These are phyloP conservation scores for Centropristis striata DNA, from an alignment of 2,113 vertebrate genomes.

Conservation along the genomic window DNA sequence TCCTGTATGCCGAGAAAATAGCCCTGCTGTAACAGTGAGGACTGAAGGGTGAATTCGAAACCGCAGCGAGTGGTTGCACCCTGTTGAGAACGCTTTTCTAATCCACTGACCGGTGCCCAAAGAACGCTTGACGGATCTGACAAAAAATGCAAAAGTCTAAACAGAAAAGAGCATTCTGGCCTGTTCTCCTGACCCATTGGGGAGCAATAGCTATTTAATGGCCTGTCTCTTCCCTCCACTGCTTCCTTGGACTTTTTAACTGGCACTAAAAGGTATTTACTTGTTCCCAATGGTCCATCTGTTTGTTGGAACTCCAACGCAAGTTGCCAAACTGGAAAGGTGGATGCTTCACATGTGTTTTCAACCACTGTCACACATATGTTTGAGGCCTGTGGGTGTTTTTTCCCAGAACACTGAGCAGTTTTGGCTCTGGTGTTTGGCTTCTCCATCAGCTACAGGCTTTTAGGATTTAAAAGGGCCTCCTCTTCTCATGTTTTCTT, in stretches of 20 bases:
- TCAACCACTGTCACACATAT: slow-evolving; percentile 39
- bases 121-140: slow-evolving; percentile 20
- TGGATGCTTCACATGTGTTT: slow-evolving; percentile 57
- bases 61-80: background rate
- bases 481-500: background rate
- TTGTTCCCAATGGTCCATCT: slow-evolving; percentile 24
- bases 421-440: slow-evolving; percentile 45
- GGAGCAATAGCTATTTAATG: slow-evolving; percentile 2
- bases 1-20: slow-evolving; percentile 68
- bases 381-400: slow-evolving; percentile 25
- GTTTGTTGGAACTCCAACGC: background rate
- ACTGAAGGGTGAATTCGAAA: slow-evolving; percentile 10
- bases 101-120: slow-evolving; percentile 7
- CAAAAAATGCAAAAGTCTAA: slow-evolving; percentile 19
- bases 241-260: slow-evolving; percentile 9
- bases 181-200: background rate
- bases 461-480: slow-evolving; percentile 36
- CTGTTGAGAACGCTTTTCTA: background rate
- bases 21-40: background rate
- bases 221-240: background rate
- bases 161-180: slow-evolving; percentile 18
- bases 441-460: slow-evolving; percentile 32
- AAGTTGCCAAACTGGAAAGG: slow-evolving; percentile 33
- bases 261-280: slow-evolving; percentile 48
- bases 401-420: slow-evolving; percentile 44